Evolutionary conservation across 30 jellyfish, hydroid and myxozoan species (phyloP).

Genomic region (Aurelia sp.): DNA sequence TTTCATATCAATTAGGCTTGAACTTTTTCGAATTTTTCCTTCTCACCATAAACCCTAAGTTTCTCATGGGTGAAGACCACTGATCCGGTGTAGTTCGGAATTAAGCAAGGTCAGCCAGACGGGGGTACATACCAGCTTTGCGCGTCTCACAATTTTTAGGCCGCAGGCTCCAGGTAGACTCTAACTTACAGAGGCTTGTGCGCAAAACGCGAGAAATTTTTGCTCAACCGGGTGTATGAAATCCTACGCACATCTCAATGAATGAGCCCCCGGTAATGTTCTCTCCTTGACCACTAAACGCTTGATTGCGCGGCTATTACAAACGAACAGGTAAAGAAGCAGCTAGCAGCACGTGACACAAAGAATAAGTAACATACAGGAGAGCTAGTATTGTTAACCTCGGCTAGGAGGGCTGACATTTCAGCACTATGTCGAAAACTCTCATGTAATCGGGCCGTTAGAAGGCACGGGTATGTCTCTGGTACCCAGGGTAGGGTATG

Average conservation of each 20-base stretch:
- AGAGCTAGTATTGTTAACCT: too few relatives aligned
- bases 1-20: not conserved
- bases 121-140: slow-evolving; percentile 26
- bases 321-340: slow-evolving; percentile 29
- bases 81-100: slow-evolving; percentile 7
- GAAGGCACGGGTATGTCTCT: too few relatives aligned
- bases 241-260: too few relatives aligned
- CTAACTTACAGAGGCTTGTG: too few relatives aligned
- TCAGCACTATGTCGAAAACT: too few relatives aligned
- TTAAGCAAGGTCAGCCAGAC: slow-evolving; percentile 2
- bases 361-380: too few relatives aligned
- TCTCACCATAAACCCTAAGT: not conserved
- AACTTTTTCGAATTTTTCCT: slow-evolving; percentile 4
- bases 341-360: too few relatives aligned
- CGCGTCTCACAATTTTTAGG: not conserved
- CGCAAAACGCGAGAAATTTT: too few relatives aligned
- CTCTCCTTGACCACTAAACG: slow-evolving; percentile 37
- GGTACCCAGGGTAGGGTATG: too few relatives aligned
- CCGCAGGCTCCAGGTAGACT: not conserved
- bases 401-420: too few relatives aligned
- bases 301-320: slow-evolving; percentile 55
- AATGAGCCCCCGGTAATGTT: slow-evolving; percentile 10
- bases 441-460: too few relatives aligned
- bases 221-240: too few relatives aligned
- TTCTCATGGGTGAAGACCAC: slow-evolving; percentile 13